Evolutionary conservation across 2,888 invertebrate genomes (phyloP), one percentile per base, ranked within the genome.

Genomic region (Cheiracanthium punctorium): DNA sequence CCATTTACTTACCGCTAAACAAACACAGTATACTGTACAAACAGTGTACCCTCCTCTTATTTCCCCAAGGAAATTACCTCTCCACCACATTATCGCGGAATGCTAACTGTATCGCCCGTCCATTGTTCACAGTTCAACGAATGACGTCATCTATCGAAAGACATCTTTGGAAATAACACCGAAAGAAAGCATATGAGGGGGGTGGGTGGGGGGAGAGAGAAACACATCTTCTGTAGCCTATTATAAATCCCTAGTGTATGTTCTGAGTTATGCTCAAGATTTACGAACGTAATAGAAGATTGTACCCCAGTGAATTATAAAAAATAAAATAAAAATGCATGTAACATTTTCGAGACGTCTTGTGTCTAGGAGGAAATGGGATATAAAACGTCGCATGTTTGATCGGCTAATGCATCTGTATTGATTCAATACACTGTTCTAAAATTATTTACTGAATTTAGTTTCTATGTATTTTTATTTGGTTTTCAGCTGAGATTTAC

Each of bases 21-120:
- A n/a, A n/a, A n/a, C n/a, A n/a, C n/a, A n/a, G n/a, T n/a, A n/a
- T n/a, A n/a, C n/a, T n/a, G n/a, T n/a, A n/a, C n/a, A n/a, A n/a
- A n/a, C n/a, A n/a, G n/a, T 17, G 48, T 48, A 12, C 48, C 10
- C 48, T 48, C 48, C 48, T 17, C 14, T 12, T 48, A 48, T 48
- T 48, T 48, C 48, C 48, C 48, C 48, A 48, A 48, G 48, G 48
- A 48, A 48, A 48, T 48, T 48, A 48, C 48, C 17, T 48, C 48
- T 48, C 17, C 2, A 2, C 48, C 10, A 48, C 5, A 48, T 48
- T 48, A 48, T 17, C 17, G 12, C n/a, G n/a, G 48, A 10, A 12
- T 48, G 48, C 17, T 7, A 12, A 48, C n/a, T 48, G 48, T 17
- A 48, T 48, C 48, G 2, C 2, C 10, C 14, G 48, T 48, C 48